Evolutionary conservation across 92 coral and sea anemone species (phyloP), one percentile per base, ranked within the genome.

Genomic region (Palythoa caribaeorum): DNA sequence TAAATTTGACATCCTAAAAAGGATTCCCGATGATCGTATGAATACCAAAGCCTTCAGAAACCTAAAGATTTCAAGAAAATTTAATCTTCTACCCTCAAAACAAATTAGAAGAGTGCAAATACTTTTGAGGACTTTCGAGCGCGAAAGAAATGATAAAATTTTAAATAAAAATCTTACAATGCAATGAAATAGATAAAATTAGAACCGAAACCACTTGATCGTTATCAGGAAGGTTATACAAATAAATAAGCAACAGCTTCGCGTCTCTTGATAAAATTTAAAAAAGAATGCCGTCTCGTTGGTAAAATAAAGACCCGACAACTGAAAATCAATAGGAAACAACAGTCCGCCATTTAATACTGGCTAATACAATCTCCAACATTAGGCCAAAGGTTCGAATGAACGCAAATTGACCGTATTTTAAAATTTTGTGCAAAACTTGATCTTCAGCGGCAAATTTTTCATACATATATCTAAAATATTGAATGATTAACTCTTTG

Each of bases 241-340:
- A 38, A 77, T 54, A 37, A 52, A 77, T 77, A 77, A 59, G 66
- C 83, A 50, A 52, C 47, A 77, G 68, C 8, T 77, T 36, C 13
- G 63, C 21, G 12, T 77, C 37, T 53, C 47, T 53, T 37, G n/a
- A 35, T 36, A 54, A 52, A 77, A 53, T 36, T 77, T 36, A 12
- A 77, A 53, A 28, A 54, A 16, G 44, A n/a, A 51, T 54, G 40
- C 6, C 40, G 83, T 17, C 63, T 35, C 20, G 39, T 76, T 17
- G 15, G 50, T 12, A 20, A 51, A 39, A n/a, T 21, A 35, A 35
- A 77, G 21, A 19, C 14, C 47, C 48, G 68, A 59, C 68, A 77
- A 77, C 12, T 48, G 28, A 38, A 47, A 77, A 16, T 35, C 65
- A 54, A 16, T 39, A 14, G 15, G 15, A 15, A 2, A 36, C 83